phyloP scores from a whole-genome alignment of 1,140 invertebrate species.

The Oreohelix idahoensis region DNA sequence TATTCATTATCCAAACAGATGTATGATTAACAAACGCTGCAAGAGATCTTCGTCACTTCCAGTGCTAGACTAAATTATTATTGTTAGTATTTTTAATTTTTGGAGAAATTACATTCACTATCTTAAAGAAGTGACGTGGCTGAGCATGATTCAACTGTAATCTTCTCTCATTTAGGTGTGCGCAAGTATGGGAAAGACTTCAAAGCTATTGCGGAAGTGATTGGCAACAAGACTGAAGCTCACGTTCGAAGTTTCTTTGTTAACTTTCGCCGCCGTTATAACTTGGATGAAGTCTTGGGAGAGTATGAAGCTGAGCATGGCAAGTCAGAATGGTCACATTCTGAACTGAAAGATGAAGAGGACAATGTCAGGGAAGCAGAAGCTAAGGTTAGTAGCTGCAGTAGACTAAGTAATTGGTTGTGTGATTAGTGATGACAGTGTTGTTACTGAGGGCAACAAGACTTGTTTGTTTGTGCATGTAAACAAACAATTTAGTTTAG shows the following conservation, averaged over 20 bases:
- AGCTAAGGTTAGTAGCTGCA: slow-evolving; percentile 8
- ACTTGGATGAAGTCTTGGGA: slow-evolving; percentile 89
- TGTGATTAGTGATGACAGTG: neutral
- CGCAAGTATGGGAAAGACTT: slow-evolving; percentile 96
- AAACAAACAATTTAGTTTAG: too few species aligned
- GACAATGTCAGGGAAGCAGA: slow-evolving; percentile 37
- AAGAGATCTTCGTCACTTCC: too few species aligned
- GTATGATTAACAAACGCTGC: too few species aligned
- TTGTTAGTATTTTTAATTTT: too few species aligned
- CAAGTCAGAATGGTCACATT: slow-evolving; percentile 60
- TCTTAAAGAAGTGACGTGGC: too few species aligned
- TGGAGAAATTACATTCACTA: too few species aligned
- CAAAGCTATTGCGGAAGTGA: slow-evolving; percentile 93
- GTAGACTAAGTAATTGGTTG: neutral
- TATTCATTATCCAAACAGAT: too few species aligned
- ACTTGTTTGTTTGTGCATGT: too few species aligned
- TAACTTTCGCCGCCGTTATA: slow-evolving; percentile 90
- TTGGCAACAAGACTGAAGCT: slow-evolving; percentile 94
- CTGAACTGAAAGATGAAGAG: slow-evolving; percentile 34
- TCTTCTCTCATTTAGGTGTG: slow-evolving; percentile 76
- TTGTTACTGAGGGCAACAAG: too few species aligned
- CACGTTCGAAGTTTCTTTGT: slow-evolving; percentile 92
- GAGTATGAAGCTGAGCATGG: slow-evolving; percentile 89
- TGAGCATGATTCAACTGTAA: neutral
- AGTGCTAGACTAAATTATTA: too few species aligned